Evolutionary conservation across 2,113 vertebrate genomes (phyloP), one percentile per base, ranked within the genome.

Genomic region (Symphodus melops): DNA sequence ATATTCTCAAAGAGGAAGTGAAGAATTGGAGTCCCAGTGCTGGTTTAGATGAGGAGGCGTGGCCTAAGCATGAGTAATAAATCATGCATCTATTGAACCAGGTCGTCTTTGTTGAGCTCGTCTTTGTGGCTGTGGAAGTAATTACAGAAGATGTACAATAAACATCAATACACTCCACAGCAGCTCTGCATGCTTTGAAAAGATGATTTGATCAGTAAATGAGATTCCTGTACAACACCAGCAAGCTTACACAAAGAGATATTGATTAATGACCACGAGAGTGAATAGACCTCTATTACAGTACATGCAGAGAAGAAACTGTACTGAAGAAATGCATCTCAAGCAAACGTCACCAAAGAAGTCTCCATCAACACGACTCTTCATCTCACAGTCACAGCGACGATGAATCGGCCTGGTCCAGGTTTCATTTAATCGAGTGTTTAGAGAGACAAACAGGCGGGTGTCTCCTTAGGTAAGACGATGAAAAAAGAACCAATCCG

Each of bases 1-100:
- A 84, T 84, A 83, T 85, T 54, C 58, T 85, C 56, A 84, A 79
- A 75, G 71, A 67, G 79, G 25, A 74, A 54, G n/a, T 16, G 56
- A 73, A 79, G 63, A 83, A 75, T 77, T 75, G 64, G 59, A 23
- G 51, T 58, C 39, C 3, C 28, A 41, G 71, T 41, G 17, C 57
- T 1, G 14, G 17, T 63, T 67, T 65, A 57, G 46, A 69, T 64
- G 71, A 48, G 54, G 36, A 25, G 3, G 33, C 13, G 0, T 1
- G 37, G 14, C 36, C 12, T 56, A 73, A 71, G 51, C 56, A 64
- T 84, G 75, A 79, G 77, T 81, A 82, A 86, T 83, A 53, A 63
- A 71, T 53, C 7, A 10, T 1, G 57, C 0, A 2, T 39, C 36
- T 46, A 67, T 39, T 13, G 64, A 65, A 61, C 28, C 17, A 20